Base-by-base conservation (phyloP, 1,140 invertebrate genomes). In the Drosophila nigrodunni region DNA sequence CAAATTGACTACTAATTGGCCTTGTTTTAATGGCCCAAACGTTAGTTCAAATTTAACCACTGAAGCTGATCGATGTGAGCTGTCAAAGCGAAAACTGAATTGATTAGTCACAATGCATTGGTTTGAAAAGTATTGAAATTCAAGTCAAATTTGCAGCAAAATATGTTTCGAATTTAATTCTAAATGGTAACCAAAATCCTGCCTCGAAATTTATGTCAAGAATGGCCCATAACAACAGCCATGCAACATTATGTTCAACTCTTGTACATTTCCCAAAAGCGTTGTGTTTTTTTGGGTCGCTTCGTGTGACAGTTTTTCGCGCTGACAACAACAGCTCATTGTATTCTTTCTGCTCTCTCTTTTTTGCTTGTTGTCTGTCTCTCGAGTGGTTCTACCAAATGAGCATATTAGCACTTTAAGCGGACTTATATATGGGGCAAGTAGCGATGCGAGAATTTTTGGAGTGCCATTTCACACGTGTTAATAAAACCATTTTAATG, bases 241-340 rank as follows among this genome's bases (percentile, higher is more conserved):
- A 21, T 49, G 52, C 25, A 37, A 49, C 57, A 66, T 58, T 57
- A 58, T 37, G 35, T 21, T 4, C 35, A 10, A 41, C 52, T 72
- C 49, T 50, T 21, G 49, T 65, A 65, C 15, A 64, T 62, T 13
- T 37, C 49, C 47, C 52, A 61, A 72, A 50, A 72, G 15, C 44
- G 3, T 77, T 47, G 43, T 62, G 39, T 58, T 77, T 81, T 82
- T 62, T 57, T 55, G 65, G 74, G 62, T 55, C 74, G 21, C 37
- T 34, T 43, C 66, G 7, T 60, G 58, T 58, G 46, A 82, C 79
- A 70, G 47, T 75, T 83, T 77, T 52, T 39, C 67, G 47, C 72
- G 50, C 50, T 11, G 37, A 35, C 44, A 61, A 37, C 34, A 61
- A 49, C 34, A 50, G 62, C 34, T 49, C 69, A 11, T 39, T 44